A percentile compares a stretch with the other conserved stretches of the same genome.
These are phyloP conservation scores for Andrena haemorrhoa DNA, from an alignment of 2,888 invertebrate genomes.

Conservation along the genomic window DNA sequence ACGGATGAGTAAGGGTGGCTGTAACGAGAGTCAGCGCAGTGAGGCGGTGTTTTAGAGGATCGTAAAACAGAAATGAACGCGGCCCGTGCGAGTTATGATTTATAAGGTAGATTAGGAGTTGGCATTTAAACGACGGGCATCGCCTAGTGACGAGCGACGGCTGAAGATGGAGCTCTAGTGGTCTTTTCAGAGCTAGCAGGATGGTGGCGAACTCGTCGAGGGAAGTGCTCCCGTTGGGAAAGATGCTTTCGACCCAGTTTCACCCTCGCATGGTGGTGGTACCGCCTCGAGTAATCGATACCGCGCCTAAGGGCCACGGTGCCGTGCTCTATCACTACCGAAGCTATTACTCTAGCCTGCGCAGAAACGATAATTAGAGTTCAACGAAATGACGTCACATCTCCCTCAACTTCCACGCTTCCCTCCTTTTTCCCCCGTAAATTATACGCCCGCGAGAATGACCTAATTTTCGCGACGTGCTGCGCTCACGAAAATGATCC, in stretches of 20 bases:
- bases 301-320: conserved; percentile 65
- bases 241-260: conserved; percentile 83
- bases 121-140: conserved; percentile 33
- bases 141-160: conserved; percentile 15
- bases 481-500: not conserved
- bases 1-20: not conserved
- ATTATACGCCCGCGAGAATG: not conserved
- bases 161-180: conserved; percentile 37
- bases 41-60: not conserved
- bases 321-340: conserved; percentile 43
- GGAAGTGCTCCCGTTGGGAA: conserved; percentile 62
- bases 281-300: conserved; percentile 81
- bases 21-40: not conserved
- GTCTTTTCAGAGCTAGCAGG: conserved; percentile 32
- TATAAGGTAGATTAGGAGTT: conserved; percentile 13
- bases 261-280: conserved; percentile 76
- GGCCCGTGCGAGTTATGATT: not conserved
- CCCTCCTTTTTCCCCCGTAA: not conserved
- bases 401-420: not conserved
- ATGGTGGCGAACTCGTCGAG: conserved; percentile 22
- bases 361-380: conserved; percentile 40
- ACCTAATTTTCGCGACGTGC: conserved; percentile 6
- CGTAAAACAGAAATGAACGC: conserved; percentile 13
- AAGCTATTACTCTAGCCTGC: conserved; percentile 42
- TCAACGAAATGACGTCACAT: conserved; percentile 22